Conservation (phyloP, 2,797 vertebrate genomes). For the Euphonia xanthogaster region DNA sequence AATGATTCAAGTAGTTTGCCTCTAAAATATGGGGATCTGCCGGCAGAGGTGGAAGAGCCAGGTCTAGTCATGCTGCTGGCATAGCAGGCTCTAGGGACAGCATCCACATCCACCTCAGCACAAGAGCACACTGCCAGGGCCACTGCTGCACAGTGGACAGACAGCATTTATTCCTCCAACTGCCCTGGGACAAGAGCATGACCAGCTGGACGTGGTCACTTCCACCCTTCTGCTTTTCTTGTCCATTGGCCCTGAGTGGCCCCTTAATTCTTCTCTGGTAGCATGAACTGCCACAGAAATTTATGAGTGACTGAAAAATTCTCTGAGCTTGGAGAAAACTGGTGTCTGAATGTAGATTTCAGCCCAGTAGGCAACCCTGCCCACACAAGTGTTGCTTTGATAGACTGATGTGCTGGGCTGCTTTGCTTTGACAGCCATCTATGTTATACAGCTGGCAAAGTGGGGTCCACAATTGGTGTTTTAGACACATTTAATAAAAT, state of each 20-base stretch:
- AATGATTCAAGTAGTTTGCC: not conserved
- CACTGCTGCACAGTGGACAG: not conserved
- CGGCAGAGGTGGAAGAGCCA: not conserved
- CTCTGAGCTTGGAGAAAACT: not conserved
- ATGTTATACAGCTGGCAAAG: not conserved
- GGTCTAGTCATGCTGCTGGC: not conserved
- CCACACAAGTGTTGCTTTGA: not conserved
- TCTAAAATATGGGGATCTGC: not conserved
- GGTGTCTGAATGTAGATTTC: not conserved
- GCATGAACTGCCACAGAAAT: not conserved
- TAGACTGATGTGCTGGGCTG: not conserved
- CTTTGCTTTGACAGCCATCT: constrained; percentile 84
- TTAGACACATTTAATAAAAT: constrained; percentile 8
- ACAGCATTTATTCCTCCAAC: not conserved
- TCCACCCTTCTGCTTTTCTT: not conserved
- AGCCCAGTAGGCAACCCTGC: not conserved
- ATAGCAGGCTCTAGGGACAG: fast-evolving
- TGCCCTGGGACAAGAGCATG: not conserved
- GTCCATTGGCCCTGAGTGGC: not conserved
- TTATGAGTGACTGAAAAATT: not conserved
- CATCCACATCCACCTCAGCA: not conserved
- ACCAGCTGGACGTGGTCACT: not conserved
- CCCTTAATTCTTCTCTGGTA: not conserved
- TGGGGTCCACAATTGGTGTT: not conserved
- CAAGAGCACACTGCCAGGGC: not conserved